phyloP scores from a whole-genome alignment of 2,797 vertebrate genomes.

The Carapus acus region DNA sequence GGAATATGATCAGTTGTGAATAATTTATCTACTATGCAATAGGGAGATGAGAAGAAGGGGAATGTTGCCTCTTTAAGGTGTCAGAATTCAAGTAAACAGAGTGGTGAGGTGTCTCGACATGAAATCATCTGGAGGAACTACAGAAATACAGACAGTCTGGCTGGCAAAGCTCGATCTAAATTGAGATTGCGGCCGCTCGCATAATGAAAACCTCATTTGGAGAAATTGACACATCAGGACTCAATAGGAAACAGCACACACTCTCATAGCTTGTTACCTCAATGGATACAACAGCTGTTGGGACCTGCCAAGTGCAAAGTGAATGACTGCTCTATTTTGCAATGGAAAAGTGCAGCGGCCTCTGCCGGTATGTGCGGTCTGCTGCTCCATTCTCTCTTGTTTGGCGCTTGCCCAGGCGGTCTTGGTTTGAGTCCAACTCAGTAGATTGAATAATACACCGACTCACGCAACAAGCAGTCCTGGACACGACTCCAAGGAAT shows the following conservation, averaged over 20 bases:
- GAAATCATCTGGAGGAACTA: slow-evolving; percentile 34
- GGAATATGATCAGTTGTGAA: slow-evolving; percentile 63
- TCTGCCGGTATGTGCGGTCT: slow-evolving; percentile 12
- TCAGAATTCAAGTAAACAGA: slow-evolving; percentile 57
- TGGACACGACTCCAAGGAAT: neutral
- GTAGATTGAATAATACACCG: neutral
- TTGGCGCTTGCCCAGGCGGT: slow-evolving; percentile 6
- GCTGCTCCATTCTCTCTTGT: neutral
- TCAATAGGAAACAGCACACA: slow-evolving; percentile 33
- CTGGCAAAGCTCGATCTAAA: slow-evolving; percentile 29
- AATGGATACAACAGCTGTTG: slow-evolving; percentile 42
- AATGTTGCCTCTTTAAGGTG: slow-evolving; percentile 47
- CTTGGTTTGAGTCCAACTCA: slow-evolving; percentile 1
- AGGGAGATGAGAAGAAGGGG: slow-evolving; percentile 32
- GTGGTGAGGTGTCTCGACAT: slow-evolving; percentile 41
- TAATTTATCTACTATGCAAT: slow-evolving; percentile 57
- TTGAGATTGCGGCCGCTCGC: slow-evolving; percentile 23
- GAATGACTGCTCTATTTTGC: slow-evolving; percentile 27
- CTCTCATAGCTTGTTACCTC: slow-evolving; percentile 36
- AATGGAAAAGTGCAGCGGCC: slow-evolving; percentile 7
- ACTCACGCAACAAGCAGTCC: neutral
- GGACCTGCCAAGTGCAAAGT: slow-evolving; percentile 32
- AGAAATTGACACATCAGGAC: slow-evolving; percentile 39
- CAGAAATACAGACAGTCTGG: slow-evolving; percentile 10
- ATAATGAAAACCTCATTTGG: slow-evolving; percentile 27